A percentile compares a stretch with the other conserved stretches of the same genome.
Conservation (phyloP, 2,797 vertebrate species). For the Oreonectes daqikongensis region DNA sequence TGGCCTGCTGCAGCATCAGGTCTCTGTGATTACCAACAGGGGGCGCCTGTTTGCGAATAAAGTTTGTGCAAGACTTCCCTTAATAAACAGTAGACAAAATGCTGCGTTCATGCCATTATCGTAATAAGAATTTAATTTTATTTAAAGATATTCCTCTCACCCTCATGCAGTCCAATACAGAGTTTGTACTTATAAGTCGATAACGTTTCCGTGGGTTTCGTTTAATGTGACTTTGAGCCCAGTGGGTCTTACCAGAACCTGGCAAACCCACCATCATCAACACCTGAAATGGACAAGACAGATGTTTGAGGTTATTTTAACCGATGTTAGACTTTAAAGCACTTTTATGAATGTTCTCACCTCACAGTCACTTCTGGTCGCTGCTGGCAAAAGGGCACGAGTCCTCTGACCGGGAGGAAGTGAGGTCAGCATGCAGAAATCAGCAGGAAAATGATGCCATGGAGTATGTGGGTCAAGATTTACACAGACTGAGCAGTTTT, state of each 20-base stretch:
- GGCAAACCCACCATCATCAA: slow-evolving; percentile 90
- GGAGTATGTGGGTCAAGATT: slow-evolving; percentile 80
- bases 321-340: neutral
- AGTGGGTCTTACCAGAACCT: slow-evolving; percentile 87
- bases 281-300: slow-evolving; percentile 69
- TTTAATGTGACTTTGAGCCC: slow-evolving; percentile 78
- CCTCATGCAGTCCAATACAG: slow-evolving; percentile 81
- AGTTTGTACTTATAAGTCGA: slow-evolving; percentile 81
- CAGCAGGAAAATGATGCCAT: slow-evolving; percentile 77
- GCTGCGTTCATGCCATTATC: neutral
- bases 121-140: too few species aligned
- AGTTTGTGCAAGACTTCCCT: neutral
- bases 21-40: slow-evolving; percentile 74
- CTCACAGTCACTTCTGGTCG: slow-evolving; percentile 79
- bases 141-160: slow-evolving; percentile 73
- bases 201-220: slow-evolving; percentile 83
- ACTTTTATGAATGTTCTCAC: slow-evolving; percentile 60
- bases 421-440: slow-evolving; percentile 72
- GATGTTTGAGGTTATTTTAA: neutral
- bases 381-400: slow-evolving; percentile 65
- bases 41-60: slow-evolving; percentile 38
- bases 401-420: slow-evolving; percentile 72
- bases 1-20: slow-evolving; percentile 81
- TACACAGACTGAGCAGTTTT: slow-evolving; percentile 79
- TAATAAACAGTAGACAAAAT: too few species aligned